Base-by-base conservation (phyloP, 53 echinoderm and acorn worm genomes). In the Mesocentrotus franciscanus region DNA sequence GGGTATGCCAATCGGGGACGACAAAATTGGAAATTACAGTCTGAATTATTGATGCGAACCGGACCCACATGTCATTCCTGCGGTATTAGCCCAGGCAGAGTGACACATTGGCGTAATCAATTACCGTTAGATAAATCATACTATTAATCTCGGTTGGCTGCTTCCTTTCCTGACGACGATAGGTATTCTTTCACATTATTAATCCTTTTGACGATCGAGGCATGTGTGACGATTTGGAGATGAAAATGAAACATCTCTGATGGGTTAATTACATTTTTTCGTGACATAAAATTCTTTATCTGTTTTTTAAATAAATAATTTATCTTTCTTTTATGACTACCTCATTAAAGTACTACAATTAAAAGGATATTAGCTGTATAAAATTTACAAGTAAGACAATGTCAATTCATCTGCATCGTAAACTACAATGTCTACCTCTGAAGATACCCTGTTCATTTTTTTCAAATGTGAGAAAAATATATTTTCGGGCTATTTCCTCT, bases 61-160 rank as follows among this genome's bases (percentile, higher is more conserved):
- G 15, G 42, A 20, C 18, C 76, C 36, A 36, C 18, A 81, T 42
- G 81, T 81, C 81, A 81, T 81, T 39, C 33, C 36, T 81, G 81
- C 81, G 81, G 81, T 81, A 81, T 39, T 42, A 76, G 33, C 18
- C 42, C 34, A 42, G 81, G 81, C 81, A 39, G 36, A 20, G 36
- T 81, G 81, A 81, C 81, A 81, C 81, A 81, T 81, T 81, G 81
- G 81, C 81, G 81, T 81, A 81, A 81, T 81, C 81, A 42, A 81
- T 81, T 81, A 81, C 81, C 18, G 20, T 81, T 81, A 81, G 36
- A 81, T 81, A 81, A 81, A 81, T 81, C 81, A 81, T 18, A 81
- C 81, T 81, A 27, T 33, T 76, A 76, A 76, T 81, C 36, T 18
- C 18, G 22, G 81, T 42, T 0, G 81, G 81, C 42, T 42, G 39